Base-by-base conservation (phyloP, 1,140 invertebrate genomes). In the Bombus superbus region DNA sequence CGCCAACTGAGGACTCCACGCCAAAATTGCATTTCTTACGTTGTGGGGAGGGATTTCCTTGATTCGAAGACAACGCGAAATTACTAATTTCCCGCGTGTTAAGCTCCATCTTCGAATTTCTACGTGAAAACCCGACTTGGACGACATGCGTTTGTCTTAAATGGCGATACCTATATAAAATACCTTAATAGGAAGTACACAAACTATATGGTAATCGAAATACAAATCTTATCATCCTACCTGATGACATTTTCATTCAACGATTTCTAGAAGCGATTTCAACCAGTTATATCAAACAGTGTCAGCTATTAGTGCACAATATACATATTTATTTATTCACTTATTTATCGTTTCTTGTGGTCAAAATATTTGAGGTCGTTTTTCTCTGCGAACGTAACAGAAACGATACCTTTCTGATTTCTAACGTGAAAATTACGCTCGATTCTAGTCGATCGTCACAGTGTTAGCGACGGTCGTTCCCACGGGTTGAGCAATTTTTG, bases 21-120 rank as follows among this genome's bases (percentile, higher is more conserved):
- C 81, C 85, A 86, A 91, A 91, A 91, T 91, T 91, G 87, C 89
- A 59, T 81, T 71, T 81, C 87, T 90, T 91, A 86, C 77, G 72
- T 90, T 32, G 84, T 62, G 66, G 57, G n/a, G 15, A 71, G 80
- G 88, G 73, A 78, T 89, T 86, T 75, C 59, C 75, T 83, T 75
- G 78, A 81, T 85, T 85, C 84, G 84, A 81, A 57, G 44, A 66
- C 78, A 81, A 74, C 84, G 77, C 38, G 69, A 85, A 81, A 81
- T 81, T 81, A 75, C 78, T 81, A 86, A 86, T 86, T 76, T 40
- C 3, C 42, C 18, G 18, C 40, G 2, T 77, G 79, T 83, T 83
- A 69, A 74, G n/a, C 47, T 22, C 35, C 71, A 4, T 44, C n/a
- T 25, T 78, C 6, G 47, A 79, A n/a, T 62, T 62, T 80, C 42